These are phyloP conservation scores for Chaitophorus viminalis DNA, from an alignment of 2,888 invertebrate species.

Conservation along the genomic window DNA sequence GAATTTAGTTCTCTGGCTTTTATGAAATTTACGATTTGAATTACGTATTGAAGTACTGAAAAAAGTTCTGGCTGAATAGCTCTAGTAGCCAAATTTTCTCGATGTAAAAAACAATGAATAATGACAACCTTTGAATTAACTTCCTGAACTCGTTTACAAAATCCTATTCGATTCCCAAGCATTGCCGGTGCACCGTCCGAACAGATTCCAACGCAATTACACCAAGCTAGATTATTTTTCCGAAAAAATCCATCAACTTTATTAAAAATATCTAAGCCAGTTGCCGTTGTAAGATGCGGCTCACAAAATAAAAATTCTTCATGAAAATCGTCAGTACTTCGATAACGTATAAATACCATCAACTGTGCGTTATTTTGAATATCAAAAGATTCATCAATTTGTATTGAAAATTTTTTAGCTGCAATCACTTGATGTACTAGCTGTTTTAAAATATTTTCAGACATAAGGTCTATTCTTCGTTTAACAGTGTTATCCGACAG, in stretches of 20 bases:
- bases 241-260: conserved; percentile 63
- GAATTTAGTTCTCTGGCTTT: conserved; percentile 21
- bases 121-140: conserved; percentile 17
- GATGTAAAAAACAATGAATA: conserved; percentile 42
- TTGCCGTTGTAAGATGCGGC: conserved; percentile 59
- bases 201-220: conserved; percentile 64
- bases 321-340: conserved; percentile 51
- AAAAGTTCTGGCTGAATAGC: conserved; percentile 31
- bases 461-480: conserved; percentile 65
- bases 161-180: conserved; percentile 56
- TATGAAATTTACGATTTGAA: conserved; percentile 40
- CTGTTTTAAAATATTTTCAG: conserved; percentile 65
- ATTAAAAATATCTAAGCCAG: conserved; percentile 62
- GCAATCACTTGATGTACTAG: conserved; percentile 64
- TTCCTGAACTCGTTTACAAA: conserved; percentile 16
- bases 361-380: conserved; percentile 60
- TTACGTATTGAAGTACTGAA: conserved; percentile 24
- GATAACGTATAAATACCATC: conserved; percentile 63
- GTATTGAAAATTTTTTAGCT: conserved; percentile 53
- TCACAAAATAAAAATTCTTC: conserved; percentile 64
- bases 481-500: conserved; percentile 66
- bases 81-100: conserved; percentile 18
- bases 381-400: conserved; percentile 30
- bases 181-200: conserved; percentile 63
- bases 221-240: conserved; percentile 62